Evolutionary conservation across 2,888 invertebrate species (phyloP), one percentile per base, ranked within the genome.

Genomic region (Cheilosia variabilis): DNA sequence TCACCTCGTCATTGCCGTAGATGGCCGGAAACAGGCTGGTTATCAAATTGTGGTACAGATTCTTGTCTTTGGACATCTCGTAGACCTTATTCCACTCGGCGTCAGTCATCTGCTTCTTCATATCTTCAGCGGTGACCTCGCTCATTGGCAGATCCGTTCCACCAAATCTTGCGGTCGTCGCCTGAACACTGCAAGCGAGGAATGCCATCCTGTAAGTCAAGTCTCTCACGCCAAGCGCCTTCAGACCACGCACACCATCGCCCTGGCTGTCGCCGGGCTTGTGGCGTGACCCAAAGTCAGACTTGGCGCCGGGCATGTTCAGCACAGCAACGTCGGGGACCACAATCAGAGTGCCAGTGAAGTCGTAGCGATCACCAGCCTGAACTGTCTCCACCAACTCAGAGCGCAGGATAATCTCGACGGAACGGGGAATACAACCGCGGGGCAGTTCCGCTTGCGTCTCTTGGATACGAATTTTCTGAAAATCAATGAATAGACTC

Each of bases 401-500:
- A 0, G 98, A 98, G 88, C 99, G 94, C 66, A 99, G 93, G 88
- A 99, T 96, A 43, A 99, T 95, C 93, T 99, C 99, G 53, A 99
- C 95, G 79, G 98, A 98, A 47, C 99, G 94, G 0, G 99, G 99
- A 89, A 99, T 98, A 90, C 98, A 97, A 4, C 99, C 99, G 57
- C 99, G 93, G 0, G 99, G 99, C 41, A 99, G 93, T 91, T 99
- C 99, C 0, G 98, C 96, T 92, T 99, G 99, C 0, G 98, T 98
- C 93, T 99, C 99, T 92, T 99, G 99, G 88, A 99, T 96, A 72
- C 99, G 94, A 3, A 98, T 96, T 93, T 99, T 99, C 93, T 99
- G 99, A 91, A 99, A 99, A 93, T 99, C 99, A 1, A 99, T 96
- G 93, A 99, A 99, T 24, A 95, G 93, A 0, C 98, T 98, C 91